These are phyloP conservation scores for Rhipidura dahli DNA, from an alignment of 2,113 vertebrate species.

Conservation along the genomic window DNA sequence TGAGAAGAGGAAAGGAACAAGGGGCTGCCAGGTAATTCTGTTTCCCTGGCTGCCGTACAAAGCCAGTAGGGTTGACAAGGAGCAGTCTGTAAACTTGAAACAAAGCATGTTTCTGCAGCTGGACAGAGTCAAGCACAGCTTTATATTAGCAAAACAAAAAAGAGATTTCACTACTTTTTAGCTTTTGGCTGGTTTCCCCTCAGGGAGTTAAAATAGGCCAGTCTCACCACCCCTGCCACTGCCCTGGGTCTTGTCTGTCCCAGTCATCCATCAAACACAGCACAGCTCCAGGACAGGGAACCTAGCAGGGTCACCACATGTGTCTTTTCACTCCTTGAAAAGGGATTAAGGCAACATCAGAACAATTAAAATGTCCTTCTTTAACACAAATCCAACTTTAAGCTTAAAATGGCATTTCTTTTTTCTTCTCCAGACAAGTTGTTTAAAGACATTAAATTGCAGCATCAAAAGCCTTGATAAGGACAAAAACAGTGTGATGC, in stretches of 20 bases:
- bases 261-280: background rate
- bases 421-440: background rate
- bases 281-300: background rate
- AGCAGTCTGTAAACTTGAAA: background rate
- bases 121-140: background rate
- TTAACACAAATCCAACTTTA: background rate
- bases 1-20: background rate
- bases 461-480: background rate
- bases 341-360: background rate
- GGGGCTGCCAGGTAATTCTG: background rate
- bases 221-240: background rate
- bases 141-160: background rate
- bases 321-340: background rate
- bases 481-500: rapidly evolving
- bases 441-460: background rate
- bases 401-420: background rate
- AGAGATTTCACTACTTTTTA: background rate
- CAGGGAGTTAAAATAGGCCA: background rate
- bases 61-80: background rate
- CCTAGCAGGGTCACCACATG: background rate
- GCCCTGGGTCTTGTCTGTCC: background rate
- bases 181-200: background rate
- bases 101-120: conserved; percentile 8
- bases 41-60: background rate
- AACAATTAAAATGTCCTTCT: background rate